Evolutionary conservation across 2,888 invertebrate genomes (phyloP), one percentile per base, ranked within the genome.

Genomic region (Stictocephala bisonia): DNA sequence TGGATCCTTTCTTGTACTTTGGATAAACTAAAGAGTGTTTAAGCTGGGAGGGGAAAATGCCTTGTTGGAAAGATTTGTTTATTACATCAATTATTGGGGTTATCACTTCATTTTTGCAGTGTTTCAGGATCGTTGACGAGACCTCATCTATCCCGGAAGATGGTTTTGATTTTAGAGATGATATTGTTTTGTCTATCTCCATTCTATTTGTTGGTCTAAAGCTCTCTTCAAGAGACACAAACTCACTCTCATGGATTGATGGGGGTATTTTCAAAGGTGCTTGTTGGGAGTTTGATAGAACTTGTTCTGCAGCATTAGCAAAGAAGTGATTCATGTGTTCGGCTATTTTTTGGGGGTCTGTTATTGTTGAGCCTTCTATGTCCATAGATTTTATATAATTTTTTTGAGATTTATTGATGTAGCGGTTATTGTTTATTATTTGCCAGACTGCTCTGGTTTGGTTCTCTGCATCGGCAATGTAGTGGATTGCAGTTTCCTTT

Each of bases 271-370:
- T 9, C 7, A 11, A 35, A 9, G 24, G 15, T 56, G 4, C 22
- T 20, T 22, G 40, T 60, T 60, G 3, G 3, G 60, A 40, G 20
- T 40, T 40, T 60, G 24, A 35, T 22, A 60, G 60, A 40, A 60
- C 40, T 40, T 60, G 22, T 20, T 60, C 60, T 4, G 60, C 60
- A 60, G 60, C 40, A 60, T 40, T 60, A 40, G 60, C 60, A 40
- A 60, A 60, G 60, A 60, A 60, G 60, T 22, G 29, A 26, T 60
- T 60, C 40, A 60, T 22, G 24, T 60, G 40, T 60, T 60, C 60
- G n/a, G 3, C 60, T 60, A 60, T 60, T 40, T 40, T n/a, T 40
- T 60, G 20, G 60, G 60, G 60, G 60, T 60, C 60, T 40, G 60
- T 60, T 40, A 22, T 20, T n/a, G 40, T 40, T 60, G 60, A 40